Evolutionary conservation across 2,797 vertebrate species (phyloP), one percentile per base, ranked within the genome.

Genomic region (Psittacula derbiana): DNA sequence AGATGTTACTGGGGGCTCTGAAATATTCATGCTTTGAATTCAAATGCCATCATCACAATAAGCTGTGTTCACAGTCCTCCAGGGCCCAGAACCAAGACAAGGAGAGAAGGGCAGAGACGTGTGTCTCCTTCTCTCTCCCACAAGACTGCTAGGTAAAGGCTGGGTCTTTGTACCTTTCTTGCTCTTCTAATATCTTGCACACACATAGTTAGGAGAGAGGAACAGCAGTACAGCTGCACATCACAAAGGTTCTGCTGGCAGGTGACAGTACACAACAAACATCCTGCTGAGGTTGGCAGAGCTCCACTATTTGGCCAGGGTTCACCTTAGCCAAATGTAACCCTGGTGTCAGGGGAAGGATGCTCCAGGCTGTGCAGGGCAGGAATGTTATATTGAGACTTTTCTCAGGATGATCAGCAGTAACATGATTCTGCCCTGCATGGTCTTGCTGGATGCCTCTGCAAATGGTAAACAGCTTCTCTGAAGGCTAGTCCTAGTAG

Each of bases 91-190:
- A 62, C 33, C 1, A 50, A 25, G 52, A 52, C 18, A 71, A 70
- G 50, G n/a, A 71, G 46, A 61, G 10, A 9, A 53, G 4, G 30
- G 16, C 1, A 4, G 43, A 62, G 44, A n/a, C 1, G 0, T 38
- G 8, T 40, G 12, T 38, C 4, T 20, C 31, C 11, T 70, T 58
- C 44, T 41, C 17, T 33, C 30, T 78, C 27, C 41, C 40, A 61
- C 58, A 53, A 11, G 23, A 27, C 23, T 41, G 10, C 33, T 57
- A 6, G 5, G 11, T 38, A 52, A 88, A 57, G 23, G 19, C 20
- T 55, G 30, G 8, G 38, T 23, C 38, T 66, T 55, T 71, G 33
- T 9, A 3, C 24, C 25, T 58, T 6, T 73, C 36, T 49, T 50
- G 57, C 28, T 28, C 38, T 76, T 16, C 23, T 58, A 38, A 33